These are phyloP conservation scores for Cephus rjabovi DNA, from an alignment of 2,888 invertebrate species.

Conservation along the genomic window DNA sequence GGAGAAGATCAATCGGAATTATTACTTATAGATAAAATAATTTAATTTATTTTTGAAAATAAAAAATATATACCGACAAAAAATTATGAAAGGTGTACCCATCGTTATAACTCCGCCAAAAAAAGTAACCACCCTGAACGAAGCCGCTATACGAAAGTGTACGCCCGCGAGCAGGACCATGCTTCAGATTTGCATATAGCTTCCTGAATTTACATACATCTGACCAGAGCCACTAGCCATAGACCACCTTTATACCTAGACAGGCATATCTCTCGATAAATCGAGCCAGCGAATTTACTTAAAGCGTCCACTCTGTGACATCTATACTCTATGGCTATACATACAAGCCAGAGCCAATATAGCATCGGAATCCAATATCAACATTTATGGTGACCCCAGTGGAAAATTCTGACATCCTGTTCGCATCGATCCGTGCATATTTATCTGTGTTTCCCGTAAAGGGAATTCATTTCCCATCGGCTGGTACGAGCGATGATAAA, in stretches of 20 bases:
- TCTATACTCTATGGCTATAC: neutral
- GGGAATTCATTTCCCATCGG: neutral
- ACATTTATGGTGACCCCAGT: neutral
- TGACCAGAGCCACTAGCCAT: neutral
- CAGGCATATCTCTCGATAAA: neutral
- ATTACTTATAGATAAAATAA: no score
- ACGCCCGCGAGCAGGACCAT: neutral
- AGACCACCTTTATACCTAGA: neutral
- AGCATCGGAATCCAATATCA: neutral
- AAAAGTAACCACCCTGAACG: neutral
- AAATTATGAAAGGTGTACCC: neutral
- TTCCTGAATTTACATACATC: neutral
- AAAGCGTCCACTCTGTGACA: neutral
- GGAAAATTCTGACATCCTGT: neutral
- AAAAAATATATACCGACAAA: neutral
- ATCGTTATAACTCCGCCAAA: neutral
- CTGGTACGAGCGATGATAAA: neutral
- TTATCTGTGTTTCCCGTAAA: neutral
- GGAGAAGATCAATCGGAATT: neutral
- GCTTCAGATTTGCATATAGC: neutral
- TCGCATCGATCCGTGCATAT: neutral
- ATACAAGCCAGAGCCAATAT: neutral
- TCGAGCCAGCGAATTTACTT: constrained; percentile 1
- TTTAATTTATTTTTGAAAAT: neutral
- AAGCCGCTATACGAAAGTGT: neutral